Percentiles rank a stretch among this genome's conserved stretches.
Evolutionary conservation across 2,113 vertebrate species (phyloP).

Genomic region (Balaeniceps rex): DNA sequence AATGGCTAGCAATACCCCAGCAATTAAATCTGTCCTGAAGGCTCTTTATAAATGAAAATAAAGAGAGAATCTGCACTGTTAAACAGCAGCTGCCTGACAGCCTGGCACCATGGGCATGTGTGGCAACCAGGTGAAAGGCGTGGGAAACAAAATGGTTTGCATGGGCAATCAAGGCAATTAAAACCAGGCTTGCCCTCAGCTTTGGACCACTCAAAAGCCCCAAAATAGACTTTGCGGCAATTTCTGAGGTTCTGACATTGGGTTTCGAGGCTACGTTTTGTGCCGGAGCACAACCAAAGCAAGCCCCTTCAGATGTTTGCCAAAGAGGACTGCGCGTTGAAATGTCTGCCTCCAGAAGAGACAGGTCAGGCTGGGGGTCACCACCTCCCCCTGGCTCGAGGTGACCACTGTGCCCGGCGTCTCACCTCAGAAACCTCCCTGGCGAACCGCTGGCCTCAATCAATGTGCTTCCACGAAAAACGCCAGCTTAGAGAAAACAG

Average conservation of each 20-base stretch:
- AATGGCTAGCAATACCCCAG: not conserved
- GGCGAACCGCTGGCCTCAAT: not conserved
- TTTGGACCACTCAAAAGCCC: not conserved
- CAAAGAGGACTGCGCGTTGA: not conserved
- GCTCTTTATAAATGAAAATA: not conserved
- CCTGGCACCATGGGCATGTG: not conserved
- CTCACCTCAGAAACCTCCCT: not conserved
- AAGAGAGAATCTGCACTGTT: not conserved
- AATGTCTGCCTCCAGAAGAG: not conserved
- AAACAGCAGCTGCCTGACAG: not conserved
- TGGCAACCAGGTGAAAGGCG: not conserved
- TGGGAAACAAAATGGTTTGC: not conserved
- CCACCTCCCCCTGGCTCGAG: not conserved
- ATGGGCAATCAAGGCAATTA: not conserved
- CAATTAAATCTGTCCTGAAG: not conserved
- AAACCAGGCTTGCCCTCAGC: not conserved
- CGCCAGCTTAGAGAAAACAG: not conserved
- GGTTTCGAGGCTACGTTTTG: accelerated
- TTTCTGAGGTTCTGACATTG: not conserved
- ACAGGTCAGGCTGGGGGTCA: not conserved
- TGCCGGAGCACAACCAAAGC: not conserved
- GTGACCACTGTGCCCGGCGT: accelerated
- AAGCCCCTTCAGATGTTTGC: not conserved
- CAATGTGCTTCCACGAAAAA: not conserved
- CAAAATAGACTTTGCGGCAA: not conserved